Percentiles rank a stretch among this genome's conserved stretches.
Conservation (phyloP, 2,888 invertebrate species). For the Nomada ruficornis region DNA sequence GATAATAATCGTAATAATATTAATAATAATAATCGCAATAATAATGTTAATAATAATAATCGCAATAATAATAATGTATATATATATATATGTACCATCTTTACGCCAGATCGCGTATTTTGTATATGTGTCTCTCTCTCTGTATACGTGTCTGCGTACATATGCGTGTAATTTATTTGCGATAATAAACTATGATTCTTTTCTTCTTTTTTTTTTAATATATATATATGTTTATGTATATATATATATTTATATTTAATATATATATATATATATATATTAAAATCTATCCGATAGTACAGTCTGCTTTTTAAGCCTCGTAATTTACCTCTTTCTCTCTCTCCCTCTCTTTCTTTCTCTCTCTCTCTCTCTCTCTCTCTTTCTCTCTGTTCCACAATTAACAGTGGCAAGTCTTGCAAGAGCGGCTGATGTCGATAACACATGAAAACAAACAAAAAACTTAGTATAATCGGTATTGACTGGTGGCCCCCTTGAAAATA, state of each 20-base stretch:
- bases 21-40: slow-evolving; percentile 74
- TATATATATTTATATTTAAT: slow-evolving; percentile 74
- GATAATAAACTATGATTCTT: slow-evolving; percentile 80
- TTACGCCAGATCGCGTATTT: slow-evolving; percentile 50
- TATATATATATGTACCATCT: slow-evolving; percentile 65
- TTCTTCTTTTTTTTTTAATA: slow-evolving; percentile 70
- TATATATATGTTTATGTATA: slow-evolving; percentile 74
- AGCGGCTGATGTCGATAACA: slow-evolving; percentile 57
- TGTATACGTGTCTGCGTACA: slow-evolving; percentile 76
- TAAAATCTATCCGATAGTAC: slow-evolving; percentile 83
- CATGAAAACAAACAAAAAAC: slow-evolving; percentile 59
- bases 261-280: slow-evolving; percentile 79
- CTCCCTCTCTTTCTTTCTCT: slow-evolving; percentile 30
- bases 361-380: slow-evolving; percentile 20
- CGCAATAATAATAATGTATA: slow-evolving; percentile 53
- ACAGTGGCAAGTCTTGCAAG: slow-evolving; percentile 57
- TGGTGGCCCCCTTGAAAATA: slow-evolving; percentile 61
- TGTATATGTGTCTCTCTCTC: slow-evolving; percentile 74
- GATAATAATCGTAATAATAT: slow-evolving; percentile 62
- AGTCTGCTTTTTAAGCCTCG: slow-evolving; percentile 84
- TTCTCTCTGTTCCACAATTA: slow-evolving; percentile 42
- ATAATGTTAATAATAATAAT: slow-evolving; percentile 72
- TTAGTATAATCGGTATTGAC: slow-evolving; percentile 71
- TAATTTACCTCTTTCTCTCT: slow-evolving; percentile 67
- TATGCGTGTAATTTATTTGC: slow-evolving; percentile 75